Evolutionary conservation across 30 jellyfish, hydroid and myxozoan species (phyloP), one percentile per base, ranked within the genome.

Genomic region (Mastigias papua): DNA sequence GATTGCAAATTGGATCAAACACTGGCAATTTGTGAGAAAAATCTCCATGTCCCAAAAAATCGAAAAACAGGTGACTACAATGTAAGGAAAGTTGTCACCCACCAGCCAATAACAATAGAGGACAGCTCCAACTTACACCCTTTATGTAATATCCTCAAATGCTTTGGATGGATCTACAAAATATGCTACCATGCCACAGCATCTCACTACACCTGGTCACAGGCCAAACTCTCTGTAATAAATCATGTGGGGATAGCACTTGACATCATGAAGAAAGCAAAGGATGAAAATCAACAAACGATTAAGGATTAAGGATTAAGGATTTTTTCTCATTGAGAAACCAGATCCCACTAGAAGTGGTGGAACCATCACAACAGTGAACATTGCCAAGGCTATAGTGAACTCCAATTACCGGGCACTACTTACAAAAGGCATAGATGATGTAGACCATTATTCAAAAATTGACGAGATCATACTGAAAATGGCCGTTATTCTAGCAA

Each of bases 301-400:
- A n/a, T 10, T 26, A 6, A 61, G 73, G 22, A 26, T 61, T 8
- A 61, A 61, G 73, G 73, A 48, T 29, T 8, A 73, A n/a, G 35
- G 34, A 46, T 73, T 34, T 34, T 29, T 73, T 10, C 32, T 77
- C 74, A 11, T 34, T 78, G 85, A 73, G 35, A 73, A 42, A 48
- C 31, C 85, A 29, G 85, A 73, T 48, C 85, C 85, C 32, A 73
- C 85, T 48, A 77, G 85, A 11, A 81, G 50, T 76, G 80, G n/a
- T n/a, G n/a, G n/a, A n/a, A n/a, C n/a, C n/a, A n/a, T n/a, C n/a
- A n/a, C n/a, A n/a, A n/a, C n/a, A 81, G 88, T 54, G 29, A 76
- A 49, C 27, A 76, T 73, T 48, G 88, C 78, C 28, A 51, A 48
- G 80, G 46, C 29, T 34, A 72, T 72, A 72, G 17, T 72, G 69